Evolutionary conservation across 1,140 invertebrate genomes (phyloP).

Genomic region (Dreissena polymorpha): DNA sequence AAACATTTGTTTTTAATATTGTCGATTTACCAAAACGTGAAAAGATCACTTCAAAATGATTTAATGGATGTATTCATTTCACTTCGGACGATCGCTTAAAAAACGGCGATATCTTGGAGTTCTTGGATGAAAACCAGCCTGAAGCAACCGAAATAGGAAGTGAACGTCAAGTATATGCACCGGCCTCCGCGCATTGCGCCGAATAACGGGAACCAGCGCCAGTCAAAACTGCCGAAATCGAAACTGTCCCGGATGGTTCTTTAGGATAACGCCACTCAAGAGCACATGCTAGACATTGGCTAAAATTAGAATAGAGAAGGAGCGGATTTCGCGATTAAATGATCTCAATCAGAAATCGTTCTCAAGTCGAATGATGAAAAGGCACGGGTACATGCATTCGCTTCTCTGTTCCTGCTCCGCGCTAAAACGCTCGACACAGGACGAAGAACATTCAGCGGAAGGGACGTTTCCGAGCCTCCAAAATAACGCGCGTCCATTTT

Average conservation of each 20-base stretch:
- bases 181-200: constrained; percentile 72
- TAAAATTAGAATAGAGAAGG: constrained; percentile 64
- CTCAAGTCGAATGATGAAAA: constrained; percentile 59
- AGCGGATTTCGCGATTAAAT: constrained; percentile 60
- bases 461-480: not conserved
- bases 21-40: too few relatives aligned
- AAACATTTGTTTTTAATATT: too few relatives aligned
- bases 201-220: constrained; percentile 70
- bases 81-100: too few relatives aligned
- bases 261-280: constrained; percentile 75
- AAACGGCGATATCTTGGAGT: constrained; percentile 10
- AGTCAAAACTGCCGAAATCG: constrained; percentile 67
- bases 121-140: constrained; percentile 16
- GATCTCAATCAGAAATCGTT: constrained; percentile 71
- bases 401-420: not conserved
- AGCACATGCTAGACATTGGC: constrained; percentile 71
- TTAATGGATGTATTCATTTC: too few relatives aligned
- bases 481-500: not conserved
- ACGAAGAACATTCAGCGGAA: not conserved
- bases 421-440: not conserved
- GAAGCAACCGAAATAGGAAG: constrained; percentile 43
- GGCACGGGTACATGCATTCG: constrained; percentile 56
- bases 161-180: constrained; percentile 71
- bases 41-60: too few relatives aligned
- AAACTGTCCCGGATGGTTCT: constrained; percentile 73